Percentiles rank a stretch among this genome's conserved stretches.
These are phyloP conservation scores for Littorina saxatilis DNA, from an alignment of 1,140 invertebrate genomes.

Conservation along the genomic window DNA sequence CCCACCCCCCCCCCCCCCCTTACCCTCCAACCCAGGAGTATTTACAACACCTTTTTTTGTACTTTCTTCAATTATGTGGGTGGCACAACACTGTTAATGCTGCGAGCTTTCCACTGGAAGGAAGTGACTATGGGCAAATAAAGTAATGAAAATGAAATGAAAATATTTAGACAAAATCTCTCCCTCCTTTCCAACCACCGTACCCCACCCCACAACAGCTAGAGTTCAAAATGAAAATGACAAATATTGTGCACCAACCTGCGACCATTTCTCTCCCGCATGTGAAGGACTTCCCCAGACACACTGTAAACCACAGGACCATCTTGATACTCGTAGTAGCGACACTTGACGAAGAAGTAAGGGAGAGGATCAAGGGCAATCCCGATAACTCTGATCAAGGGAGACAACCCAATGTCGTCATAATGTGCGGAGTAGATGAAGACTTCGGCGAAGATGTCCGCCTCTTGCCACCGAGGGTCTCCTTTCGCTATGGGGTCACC, in stretches of 20 bases:
- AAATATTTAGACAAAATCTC: too few relatives aligned
- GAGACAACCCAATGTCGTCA: background rate
- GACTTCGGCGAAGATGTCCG: background rate
- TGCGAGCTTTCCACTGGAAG: too few relatives aligned
- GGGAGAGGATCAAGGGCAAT: conserved; percentile 11
- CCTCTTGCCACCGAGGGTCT: too few relatives aligned
- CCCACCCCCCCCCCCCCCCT: background rate
- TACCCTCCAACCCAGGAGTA: background rate
- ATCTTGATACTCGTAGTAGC: background rate
- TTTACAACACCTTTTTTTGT: background rate
- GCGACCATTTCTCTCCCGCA: background rate
- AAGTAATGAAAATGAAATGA: too few relatives aligned
- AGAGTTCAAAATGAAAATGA: background rate
- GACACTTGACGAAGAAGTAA: conserved; percentile 20
- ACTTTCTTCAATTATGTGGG: too few relatives aligned
- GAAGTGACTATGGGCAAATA: too few relatives aligned
- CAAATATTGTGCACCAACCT: too few relatives aligned
- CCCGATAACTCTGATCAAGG: conserved; percentile 4
- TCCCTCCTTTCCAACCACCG: too few relatives aligned
- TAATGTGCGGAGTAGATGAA: conserved; percentile 19
- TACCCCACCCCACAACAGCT: too few relatives aligned
- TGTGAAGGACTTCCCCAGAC: background rate
- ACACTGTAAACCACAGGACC: background rate
- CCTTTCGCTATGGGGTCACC: too few relatives aligned
- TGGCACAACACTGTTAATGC: too few relatives aligned